Evolutionary conservation across 37 sponge, comb jelly and placozoan species (phyloP).

Genomic region (Ianthella basta): DNA sequence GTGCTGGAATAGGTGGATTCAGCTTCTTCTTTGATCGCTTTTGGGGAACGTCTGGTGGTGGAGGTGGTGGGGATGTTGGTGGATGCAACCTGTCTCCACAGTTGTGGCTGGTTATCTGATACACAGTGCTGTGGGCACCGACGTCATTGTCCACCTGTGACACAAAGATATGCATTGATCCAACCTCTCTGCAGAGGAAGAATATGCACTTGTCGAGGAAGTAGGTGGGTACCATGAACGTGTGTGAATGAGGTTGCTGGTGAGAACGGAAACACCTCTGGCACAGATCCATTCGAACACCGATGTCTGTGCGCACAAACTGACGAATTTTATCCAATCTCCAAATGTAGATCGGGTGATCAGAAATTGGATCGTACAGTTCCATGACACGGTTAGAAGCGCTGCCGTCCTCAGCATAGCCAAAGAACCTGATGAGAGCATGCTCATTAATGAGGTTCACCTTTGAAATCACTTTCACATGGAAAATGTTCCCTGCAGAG

Average conservation of each 20-base stretch:
- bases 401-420: not conserved
- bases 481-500: conserved; percentile 6
- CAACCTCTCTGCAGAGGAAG: conserved; percentile 5
- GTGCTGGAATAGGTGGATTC: not conserved
- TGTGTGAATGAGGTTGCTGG: not conserved
- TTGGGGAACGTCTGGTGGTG: not conserved
- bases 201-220: not conserved
- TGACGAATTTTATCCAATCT: conserved; percentile 4
- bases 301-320: conserved; percentile 1
- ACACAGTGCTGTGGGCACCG: not conserved
- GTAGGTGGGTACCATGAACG: conserved; percentile 7
- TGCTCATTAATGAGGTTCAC: not conserved
- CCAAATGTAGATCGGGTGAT: conserved; percentile 4
- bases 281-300: conserved; percentile 1
- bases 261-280: not conserved
- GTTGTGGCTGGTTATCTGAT: not conserved
- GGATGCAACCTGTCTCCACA: not conserved
- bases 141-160: no score
- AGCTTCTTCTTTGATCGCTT: not conserved
- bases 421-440: not conserved
- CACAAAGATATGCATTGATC: not conserved
- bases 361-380: not conserved
- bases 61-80: not conserved
- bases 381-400: not conserved
- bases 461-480: not conserved